phyloP scores from a whole-genome alignment of 2,797 vertebrate genomes.

The Sebastiscus albofasciatus region DNA sequence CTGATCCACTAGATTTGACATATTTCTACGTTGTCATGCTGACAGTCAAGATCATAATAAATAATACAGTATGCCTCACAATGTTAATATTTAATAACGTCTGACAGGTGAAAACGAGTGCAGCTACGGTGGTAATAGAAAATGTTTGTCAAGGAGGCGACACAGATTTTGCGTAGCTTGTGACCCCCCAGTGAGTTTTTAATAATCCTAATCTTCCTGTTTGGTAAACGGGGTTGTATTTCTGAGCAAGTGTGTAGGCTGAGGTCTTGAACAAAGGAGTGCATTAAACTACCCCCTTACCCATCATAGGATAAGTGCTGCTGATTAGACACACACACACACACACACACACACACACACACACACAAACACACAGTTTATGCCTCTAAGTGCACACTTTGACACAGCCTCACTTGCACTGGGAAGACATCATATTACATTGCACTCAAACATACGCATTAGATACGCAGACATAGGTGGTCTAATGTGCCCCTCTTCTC shows the following conservation, averaged over 20 bases:
- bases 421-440: constrained; percentile 64
- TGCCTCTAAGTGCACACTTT: constrained; percentile 63
- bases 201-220: constrained; percentile 39
- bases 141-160: background rate
- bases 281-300: constrained; percentile 45
- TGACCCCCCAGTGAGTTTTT: constrained; percentile 16
- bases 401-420: constrained; percentile 48
- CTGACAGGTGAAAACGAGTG: background rate
- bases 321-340: constrained; percentile 44
- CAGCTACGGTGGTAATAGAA: background rate
- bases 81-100: constrained; percentile 2
- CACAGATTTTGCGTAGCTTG: background rate
- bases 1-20: background rate
- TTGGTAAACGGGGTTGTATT: constrained; percentile 63
- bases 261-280: constrained; percentile 56
- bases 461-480: constrained; percentile 25
- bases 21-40: background rate
- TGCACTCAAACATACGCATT: constrained; percentile 45
- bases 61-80: background rate
- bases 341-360: constrained; percentile 21
- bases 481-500: constrained; percentile 36
- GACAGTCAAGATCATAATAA: background rate
- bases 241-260: constrained; percentile 36
- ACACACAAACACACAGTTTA: constrained; percentile 32
- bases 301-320: constrained; percentile 67